Conservation (phyloP, 2,113 vertebrate genomes). For the Craseonycteris thonglongyai region DNA sequence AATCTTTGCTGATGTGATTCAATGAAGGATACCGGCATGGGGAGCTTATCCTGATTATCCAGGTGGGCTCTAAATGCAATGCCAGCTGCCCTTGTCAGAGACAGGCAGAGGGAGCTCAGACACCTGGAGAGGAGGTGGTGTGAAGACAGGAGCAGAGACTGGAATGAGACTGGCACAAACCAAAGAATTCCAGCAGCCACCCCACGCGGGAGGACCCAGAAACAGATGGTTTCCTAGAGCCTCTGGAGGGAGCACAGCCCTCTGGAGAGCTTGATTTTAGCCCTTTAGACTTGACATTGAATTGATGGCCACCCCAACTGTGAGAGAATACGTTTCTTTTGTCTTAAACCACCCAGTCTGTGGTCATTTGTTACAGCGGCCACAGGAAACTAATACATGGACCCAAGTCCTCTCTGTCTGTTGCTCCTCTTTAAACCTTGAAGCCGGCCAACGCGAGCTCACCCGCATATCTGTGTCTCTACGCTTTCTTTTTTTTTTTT, state of each 20-base stretch:
- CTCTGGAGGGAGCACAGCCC: background rate
- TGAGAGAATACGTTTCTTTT: background rate
- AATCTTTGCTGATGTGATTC: background rate
- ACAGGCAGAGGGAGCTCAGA: background rate
- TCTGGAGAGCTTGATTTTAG: background rate
- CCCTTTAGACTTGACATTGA: background rate
- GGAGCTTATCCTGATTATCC: background rate
- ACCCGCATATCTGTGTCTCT: no score
- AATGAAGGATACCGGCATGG: background rate
- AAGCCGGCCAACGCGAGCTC: background rate
- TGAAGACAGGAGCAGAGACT: background rate
- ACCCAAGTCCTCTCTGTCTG: background rate
- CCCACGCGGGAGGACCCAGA: background rate
- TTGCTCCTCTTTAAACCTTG: background rate
- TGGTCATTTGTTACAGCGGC: no score
- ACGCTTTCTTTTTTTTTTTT: no score
- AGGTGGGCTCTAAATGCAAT: background rate
- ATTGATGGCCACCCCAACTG: background rate
- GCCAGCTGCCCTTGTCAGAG: background rate
- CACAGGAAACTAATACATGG: background rate
- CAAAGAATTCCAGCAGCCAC: background rate
- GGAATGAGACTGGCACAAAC: fast-evolving
- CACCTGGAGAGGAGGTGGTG: background rate
- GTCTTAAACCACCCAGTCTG: no score
- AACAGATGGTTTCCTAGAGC: background rate